Evolutionary conservation across 2,113 vertebrate genomes (phyloP).

Genomic region (Urocolius indicus): DNA sequence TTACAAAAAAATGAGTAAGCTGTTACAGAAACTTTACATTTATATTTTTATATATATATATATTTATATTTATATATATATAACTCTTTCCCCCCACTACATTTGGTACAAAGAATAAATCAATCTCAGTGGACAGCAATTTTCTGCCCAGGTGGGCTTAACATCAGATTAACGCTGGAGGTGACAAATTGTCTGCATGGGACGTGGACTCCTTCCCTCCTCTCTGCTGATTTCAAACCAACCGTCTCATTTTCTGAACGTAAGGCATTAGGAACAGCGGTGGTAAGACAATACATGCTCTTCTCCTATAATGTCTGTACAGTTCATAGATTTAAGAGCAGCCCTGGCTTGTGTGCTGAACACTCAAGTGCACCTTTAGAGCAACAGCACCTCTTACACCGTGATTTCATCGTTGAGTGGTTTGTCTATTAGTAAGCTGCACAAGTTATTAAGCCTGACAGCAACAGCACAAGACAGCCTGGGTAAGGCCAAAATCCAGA

Average conservation of each 20-base stretch:
- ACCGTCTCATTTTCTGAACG: conserved; percentile 64
- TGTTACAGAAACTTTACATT: conserved; percentile 64
- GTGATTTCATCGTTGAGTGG: background rate
- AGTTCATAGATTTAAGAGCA: background rate
- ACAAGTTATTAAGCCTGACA: background rate
- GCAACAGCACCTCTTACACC: background rate
- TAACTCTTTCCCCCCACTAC: conserved; percentile 27
- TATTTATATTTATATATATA: conserved; percentile 36
- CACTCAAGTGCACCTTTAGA: background rate
- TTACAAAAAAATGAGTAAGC: conserved; percentile 63
- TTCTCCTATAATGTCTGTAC: background rate
- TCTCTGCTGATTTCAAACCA: conserved; percentile 48
- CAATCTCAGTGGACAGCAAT: conserved; percentile 44
- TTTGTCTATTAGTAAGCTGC: background rate
- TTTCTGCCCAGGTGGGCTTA: conserved; percentile 41
- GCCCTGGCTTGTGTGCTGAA: background rate
- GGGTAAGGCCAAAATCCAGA: background rate
- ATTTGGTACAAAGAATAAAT: conserved; percentile 71
- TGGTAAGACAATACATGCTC: conserved; percentile 77
- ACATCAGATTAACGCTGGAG: background rate
- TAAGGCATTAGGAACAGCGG: conserved; percentile 84
- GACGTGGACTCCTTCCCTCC: conserved; percentile 29
- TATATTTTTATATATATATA: conserved; percentile 32
- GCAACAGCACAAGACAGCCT: background rate
- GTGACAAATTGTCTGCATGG: background rate